Evolutionary conservation across 2,113 vertebrate genomes (phyloP), one percentile per base, ranked within the genome.

Genomic region (Thryonomys swinderianus): DNA sequence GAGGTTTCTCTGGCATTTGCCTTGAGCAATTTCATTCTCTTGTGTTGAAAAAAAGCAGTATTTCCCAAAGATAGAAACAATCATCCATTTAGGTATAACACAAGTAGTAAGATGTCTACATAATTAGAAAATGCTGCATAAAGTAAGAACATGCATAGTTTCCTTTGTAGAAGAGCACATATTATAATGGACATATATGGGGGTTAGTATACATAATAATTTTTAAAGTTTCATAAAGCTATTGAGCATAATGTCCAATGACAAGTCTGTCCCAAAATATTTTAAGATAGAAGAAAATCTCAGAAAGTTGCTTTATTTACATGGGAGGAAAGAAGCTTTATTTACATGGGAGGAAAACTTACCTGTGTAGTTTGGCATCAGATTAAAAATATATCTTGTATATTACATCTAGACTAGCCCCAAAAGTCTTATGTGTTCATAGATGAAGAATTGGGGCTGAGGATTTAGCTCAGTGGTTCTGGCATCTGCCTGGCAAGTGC

Each of bases 201-300:
- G 30, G 45, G 8, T 94, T 37, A 78, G 62, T 61, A 71, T 55
- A 80, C 18, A 25, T 34, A 25, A 91, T 76, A 25, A 85, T 34
- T 84, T 74, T 76, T 64, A 76, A 87, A 61, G 17, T 18, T 78
- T 93, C 73, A 71, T 37, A 89, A 84, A 90, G 57, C 51, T 62
- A 25, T 86, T 66, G 83, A 79, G 16, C 73, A 27, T 80, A 82
- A 89, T 84, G 74, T 84, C 90, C 17, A 40, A 18, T 53, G 64
- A 62, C 34, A 80, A 67, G 40, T 62, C 79, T n/a, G 69, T 64
- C n/a, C 42, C 5, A 71, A 45, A 64, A 73, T 81, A 23, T 76
- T 93, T 87, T 25, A 86, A 89, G 18, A 71, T 40, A 90, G 85
- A 83, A 82, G 37, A 93, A 82, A 79, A 92, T 71, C 40, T 85